These are phyloP conservation scores for Leptatherina wallacei DNA, from an alignment of 2,797 vertebrate genomes.

Conservation along the genomic window DNA sequence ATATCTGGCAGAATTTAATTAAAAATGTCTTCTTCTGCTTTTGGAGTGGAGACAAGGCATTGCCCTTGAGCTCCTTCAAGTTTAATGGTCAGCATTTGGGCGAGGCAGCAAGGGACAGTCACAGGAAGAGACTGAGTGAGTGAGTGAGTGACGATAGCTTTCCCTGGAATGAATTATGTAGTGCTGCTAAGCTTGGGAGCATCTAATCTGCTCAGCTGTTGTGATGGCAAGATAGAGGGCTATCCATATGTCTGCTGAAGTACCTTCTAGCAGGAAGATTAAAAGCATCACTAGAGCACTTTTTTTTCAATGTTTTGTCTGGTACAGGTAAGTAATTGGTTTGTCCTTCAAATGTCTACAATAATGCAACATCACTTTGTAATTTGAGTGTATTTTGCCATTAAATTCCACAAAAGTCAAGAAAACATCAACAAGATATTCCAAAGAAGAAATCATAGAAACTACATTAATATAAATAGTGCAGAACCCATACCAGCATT, in stretches of 20 bases:
- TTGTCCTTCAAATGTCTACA: slow-evolving; percentile 28
- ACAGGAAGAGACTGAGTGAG: slow-evolving; percentile 56
- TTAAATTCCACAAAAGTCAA: background rate
- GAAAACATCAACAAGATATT: background rate
- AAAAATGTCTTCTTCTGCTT: slow-evolving; percentile 56
- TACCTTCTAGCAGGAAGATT: slow-evolving; percentile 56
- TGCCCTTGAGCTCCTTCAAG: slow-evolving; percentile 75
- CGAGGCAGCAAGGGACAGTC: slow-evolving; percentile 29
- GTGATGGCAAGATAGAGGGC: slow-evolving; percentile 59
- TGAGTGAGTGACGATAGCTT: slow-evolving; percentile 68
- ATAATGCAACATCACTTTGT: slow-evolving; percentile 6
- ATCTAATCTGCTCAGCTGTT: slow-evolving; percentile 68
- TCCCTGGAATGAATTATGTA: slow-evolving; percentile 64
- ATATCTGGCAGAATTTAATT: slow-evolving; percentile 65
- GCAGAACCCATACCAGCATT: background rate
- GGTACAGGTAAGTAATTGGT: slow-evolving; percentile 17
- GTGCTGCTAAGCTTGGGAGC: slow-evolving; percentile 48
- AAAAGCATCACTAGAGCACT: slow-evolving; percentile 34
- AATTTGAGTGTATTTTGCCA: background rate
- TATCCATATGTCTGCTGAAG: slow-evolving; percentile 54
- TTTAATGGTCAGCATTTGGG: slow-evolving; percentile 68
- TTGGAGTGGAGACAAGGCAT: slow-evolving; percentile 61
- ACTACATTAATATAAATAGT: background rate
- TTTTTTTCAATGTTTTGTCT: slow-evolving; percentile 19
- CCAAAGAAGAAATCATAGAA: background rate